Evolutionary conservation across 2,113 vertebrate species (phyloP), one percentile per base, ranked within the genome.

Genomic region (Eulemur macaco): DNA sequence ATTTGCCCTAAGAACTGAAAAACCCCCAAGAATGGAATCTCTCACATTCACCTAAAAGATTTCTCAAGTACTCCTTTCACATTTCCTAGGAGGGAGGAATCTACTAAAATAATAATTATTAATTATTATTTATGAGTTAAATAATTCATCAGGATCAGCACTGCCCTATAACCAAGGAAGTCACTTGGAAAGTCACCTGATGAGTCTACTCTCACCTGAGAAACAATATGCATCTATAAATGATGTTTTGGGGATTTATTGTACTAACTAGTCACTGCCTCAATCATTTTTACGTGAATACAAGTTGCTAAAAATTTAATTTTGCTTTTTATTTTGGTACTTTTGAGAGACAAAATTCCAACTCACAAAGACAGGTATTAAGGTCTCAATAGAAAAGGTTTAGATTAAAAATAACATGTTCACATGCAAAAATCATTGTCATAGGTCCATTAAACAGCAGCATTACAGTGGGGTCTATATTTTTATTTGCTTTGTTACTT

Each of bases 401-500:
- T 98, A 98, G 97, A 98, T 98, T 98, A 98, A 98, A 97, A 98
- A 97, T 95, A 98, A 86, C 96, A 95, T 97, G 92, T 94, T 98
- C 98, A 98, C 96, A 97, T 98, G 98, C 97, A 95, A 98, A 97
- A 98, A 95, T 98, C 95, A 87, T 96, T 98, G 93, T 97, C 98
- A 98, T 97, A 97, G 92, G 94, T 97, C 98, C 94, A 76, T 88
- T 98, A 96, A 98, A 84, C 97, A 97, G 73, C 80, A 95, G 86
- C 93, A 86, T 66, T 93, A 74, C 68, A 94, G 58, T 56, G 14
- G 69, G 68, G n/a, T 73, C 86, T 94, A 29, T 88, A 89, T 98
- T 97, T 98, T 98, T 98, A 97, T 98, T 98, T 98, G 96, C 97
- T 98, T 98, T 98, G 98, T 99, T 99, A 98, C 98, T 98, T 98